A percentile compares a stretch with the other conserved stretches of the same genome.
phyloP scores from a whole-genome alignment of 2,888 invertebrate genomes.

The Habrosyne pyritoides region DNA sequence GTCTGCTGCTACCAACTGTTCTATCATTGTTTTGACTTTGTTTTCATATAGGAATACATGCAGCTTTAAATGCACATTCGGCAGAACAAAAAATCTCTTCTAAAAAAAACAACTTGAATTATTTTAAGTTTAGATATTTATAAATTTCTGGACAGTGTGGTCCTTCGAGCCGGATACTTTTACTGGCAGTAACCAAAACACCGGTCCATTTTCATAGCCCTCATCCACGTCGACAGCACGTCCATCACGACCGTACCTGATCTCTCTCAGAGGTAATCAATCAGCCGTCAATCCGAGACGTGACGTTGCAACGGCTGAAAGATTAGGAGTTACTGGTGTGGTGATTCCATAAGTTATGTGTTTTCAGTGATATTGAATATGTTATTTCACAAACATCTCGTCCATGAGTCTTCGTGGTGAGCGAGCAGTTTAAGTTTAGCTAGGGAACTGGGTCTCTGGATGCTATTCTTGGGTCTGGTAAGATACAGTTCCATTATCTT shows the following conservation, averaged over 20 bases:
- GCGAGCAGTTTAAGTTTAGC: too few relatives aligned
- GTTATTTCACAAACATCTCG: too few relatives aligned
- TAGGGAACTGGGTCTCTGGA: too few relatives aligned
- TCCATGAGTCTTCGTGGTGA: too few relatives aligned
- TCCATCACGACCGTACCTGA: conserved; percentile 26
- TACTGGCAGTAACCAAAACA: not conserved
- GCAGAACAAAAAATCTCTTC: not conserved
- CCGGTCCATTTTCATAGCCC: not conserved
- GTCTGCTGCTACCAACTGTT: not conserved
- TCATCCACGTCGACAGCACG: not conserved
- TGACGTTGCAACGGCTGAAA: conserved; percentile 8
- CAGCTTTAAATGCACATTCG: not conserved
- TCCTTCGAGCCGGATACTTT: not conserved
- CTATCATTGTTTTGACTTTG: not conserved
- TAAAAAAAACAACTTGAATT: too few relatives aligned
- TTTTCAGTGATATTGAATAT: too few relatives aligned
- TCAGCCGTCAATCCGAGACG: conserved; percentile 28
- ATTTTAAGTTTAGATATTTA: not conserved
- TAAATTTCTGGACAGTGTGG: not conserved
- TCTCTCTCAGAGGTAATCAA: conserved; percentile 27
- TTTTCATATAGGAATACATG: not conserved
- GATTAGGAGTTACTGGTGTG: not conserved
- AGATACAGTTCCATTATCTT: too few relatives aligned
- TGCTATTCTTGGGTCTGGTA: too few relatives aligned
- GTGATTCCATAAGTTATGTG: not conserved